Evolutionary conservation across 2,797 vertebrate species (phyloP).

Genomic region (Gastrophryne carolinensis): DNA sequence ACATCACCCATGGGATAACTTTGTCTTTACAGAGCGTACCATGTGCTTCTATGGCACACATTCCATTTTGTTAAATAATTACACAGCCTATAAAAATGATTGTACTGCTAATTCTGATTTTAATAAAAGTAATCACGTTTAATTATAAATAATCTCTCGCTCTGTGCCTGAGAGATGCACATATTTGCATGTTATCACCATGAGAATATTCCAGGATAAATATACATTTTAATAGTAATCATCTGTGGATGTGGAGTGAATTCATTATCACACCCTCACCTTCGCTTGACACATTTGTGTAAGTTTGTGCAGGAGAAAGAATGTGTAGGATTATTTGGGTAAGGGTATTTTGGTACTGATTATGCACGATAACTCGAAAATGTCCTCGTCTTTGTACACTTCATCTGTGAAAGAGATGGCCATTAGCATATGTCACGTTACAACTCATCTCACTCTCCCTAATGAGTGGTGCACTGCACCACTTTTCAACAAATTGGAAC

Average conservation of each 20-base stretch:
- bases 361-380: background rate
- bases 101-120: slow-evolving; percentile 64
- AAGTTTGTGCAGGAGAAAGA: background rate
- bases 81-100: slow-evolving; percentile 61
- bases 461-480: too few relatives aligned
- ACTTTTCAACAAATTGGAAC: too few relatives aligned
- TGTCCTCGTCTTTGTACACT: slow-evolving; percentile 48
- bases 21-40: background rate
- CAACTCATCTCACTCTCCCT: too few relatives aligned
- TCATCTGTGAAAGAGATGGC: background rate
- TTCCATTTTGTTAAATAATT: slow-evolving; percentile 35
- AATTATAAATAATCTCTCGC: slow-evolving; percentile 76
- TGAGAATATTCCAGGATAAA: slow-evolving; percentile 53
- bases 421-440: too few relatives aligned
- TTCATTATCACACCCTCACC: background rate
- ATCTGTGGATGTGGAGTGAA: slow-evolving; percentile 6
- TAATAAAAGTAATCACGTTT: slow-evolving; percentile 74
- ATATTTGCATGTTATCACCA: slow-evolving; percentile 69
- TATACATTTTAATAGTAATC: slow-evolving; percentile 53
- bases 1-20: background rate
- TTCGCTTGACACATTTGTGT: background rate
- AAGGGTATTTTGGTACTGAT: background rate
- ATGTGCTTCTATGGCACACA: background rate
- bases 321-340: background rate
- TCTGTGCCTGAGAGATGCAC: slow-evolving; percentile 62